phyloP scores from a whole-genome alignment of 2,888 invertebrate genomes.

The Antheraea assamensis region DNA sequence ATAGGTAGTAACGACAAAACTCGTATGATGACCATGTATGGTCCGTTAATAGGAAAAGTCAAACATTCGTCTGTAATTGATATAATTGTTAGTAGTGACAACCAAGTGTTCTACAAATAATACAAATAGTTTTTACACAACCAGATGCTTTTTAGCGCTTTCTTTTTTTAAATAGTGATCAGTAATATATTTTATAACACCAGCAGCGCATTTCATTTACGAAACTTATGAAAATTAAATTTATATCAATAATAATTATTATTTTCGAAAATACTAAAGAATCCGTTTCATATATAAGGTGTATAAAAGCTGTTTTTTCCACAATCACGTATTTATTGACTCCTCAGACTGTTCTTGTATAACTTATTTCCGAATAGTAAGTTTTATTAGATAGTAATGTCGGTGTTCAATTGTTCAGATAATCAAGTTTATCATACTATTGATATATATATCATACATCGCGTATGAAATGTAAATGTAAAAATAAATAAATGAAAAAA shows the following conservation, averaged over 20 bases:
- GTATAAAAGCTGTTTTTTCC: not conserved
- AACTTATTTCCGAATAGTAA: conserved; percentile 40
- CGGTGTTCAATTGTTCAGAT: conserved; percentile 34
- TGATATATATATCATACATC: conserved; percentile 34
- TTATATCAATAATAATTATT: not conserved
- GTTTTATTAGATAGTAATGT: conserved; percentile 35
- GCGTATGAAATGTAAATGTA: conserved; percentile 34
- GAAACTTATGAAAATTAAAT: not conserved
- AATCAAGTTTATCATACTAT: conserved; percentile 30
- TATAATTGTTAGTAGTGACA: not conserved
- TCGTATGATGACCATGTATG: not conserved
- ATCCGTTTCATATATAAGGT: not conserved
- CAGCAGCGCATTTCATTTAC: not conserved
- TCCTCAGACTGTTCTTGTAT: not conserved
- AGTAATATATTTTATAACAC: not conserved
- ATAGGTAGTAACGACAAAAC: not conserved
- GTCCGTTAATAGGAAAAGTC: not conserved
- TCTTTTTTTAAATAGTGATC: not conserved
- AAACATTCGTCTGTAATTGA: not conserved
- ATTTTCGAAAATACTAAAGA: not conserved
- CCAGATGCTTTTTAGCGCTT: not conserved
- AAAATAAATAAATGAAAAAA: too few relatives aligned
- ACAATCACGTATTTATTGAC: not conserved
- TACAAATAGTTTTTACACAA: not conserved
- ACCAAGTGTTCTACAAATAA: not conserved